Evolutionary conservation across 2,113 vertebrate genomes (phyloP).

Genomic region (Pseudopodoces humilis): DNA sequence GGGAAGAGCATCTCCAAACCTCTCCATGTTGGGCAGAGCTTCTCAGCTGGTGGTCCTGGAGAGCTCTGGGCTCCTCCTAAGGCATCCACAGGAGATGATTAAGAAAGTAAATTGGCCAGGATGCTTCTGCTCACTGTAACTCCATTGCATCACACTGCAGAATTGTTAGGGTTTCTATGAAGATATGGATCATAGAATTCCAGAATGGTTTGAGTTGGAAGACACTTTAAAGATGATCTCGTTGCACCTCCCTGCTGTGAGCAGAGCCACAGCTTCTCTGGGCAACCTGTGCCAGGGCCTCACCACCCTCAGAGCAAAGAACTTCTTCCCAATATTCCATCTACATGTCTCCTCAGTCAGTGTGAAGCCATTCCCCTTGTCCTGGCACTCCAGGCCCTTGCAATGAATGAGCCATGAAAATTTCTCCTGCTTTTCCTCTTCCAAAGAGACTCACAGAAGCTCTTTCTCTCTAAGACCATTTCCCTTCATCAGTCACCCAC

Average conservation of each 20-base stretch:
- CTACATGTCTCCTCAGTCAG: neutral
- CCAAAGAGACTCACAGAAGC: neutral
- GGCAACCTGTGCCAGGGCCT: neutral
- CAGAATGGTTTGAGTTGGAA: neutral
- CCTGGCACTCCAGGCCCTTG: neutral
- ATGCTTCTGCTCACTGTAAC: neutral
- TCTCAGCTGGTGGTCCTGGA: neutral
- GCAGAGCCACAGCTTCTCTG: neutral
- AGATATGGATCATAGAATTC: neutral
- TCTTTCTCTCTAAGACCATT: neutral
- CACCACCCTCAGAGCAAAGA: neutral
- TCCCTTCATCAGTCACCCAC: neutral
- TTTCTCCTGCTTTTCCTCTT: neutral
- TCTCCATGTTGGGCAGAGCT: fast-evolving
- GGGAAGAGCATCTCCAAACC: neutral
- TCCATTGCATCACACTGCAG: neutral
- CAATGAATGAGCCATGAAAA: fast-evolving
- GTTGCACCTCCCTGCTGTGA: neutral
- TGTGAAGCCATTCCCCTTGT: neutral
- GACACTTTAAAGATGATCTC: neutral
- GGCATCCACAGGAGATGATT: neutral
- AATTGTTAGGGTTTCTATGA: neutral
- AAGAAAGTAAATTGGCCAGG: neutral
- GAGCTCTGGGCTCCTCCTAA: neutral
- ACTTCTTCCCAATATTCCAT: neutral